Percentiles rank a stretch among this genome's conserved stretches.
Evolutionary conservation across 1,140 invertebrate species (phyloP).

Genomic region (Ganaspis sp.): DNA sequence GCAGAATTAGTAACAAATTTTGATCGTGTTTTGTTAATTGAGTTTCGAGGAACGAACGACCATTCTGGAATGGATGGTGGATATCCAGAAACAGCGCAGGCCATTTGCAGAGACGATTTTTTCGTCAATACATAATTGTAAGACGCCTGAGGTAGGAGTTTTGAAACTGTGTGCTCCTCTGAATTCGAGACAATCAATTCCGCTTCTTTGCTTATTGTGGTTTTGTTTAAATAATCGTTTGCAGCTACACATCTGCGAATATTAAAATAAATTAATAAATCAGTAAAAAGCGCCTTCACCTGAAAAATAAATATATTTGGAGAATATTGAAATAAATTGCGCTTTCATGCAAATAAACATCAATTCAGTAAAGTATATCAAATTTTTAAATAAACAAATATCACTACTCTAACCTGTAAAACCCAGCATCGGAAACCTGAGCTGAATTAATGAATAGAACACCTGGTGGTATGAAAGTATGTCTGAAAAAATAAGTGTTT

Average conservation of each 20-base stretch:
- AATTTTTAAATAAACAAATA: conserved; percentile 3
- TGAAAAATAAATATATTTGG: conserved; percentile 32
- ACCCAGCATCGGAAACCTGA: conserved; percentile 77
- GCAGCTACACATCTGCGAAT: conserved; percentile 72
- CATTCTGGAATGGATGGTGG: conserved; percentile 77
- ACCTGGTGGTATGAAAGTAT: conserved; percentile 77
- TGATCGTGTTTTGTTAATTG: conserved; percentile 61
- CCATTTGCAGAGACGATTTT: conserved; percentile 73
- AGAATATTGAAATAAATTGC: conserved; percentile 3
- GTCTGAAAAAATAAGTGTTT: conserved; percentile 63
- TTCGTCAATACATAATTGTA: conserved; percentile 67
- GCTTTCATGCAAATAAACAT: no score
- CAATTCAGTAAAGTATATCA: no score
- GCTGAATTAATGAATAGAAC: conserved; percentile 79
- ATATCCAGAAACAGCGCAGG: conserved; percentile 79
- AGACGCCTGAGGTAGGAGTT: conserved; percentile 67
- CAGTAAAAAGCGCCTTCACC: background rate
- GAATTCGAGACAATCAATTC: conserved; percentile 66
- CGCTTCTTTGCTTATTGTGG: conserved; percentile 75
- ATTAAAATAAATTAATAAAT: conserved; percentile 44
- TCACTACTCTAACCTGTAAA: conserved; percentile 76
- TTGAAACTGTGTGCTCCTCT: conserved; percentile 32
- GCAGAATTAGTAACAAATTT: conserved; percentile 69
- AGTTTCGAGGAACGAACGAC: conserved; percentile 74
- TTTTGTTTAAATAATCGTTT: conserved; percentile 75